Evolutionary conservation across 1,140 invertebrate species (phyloP), one percentile per base, ranked within the genome.

Genomic region (Hetaerina americana): DNA sequence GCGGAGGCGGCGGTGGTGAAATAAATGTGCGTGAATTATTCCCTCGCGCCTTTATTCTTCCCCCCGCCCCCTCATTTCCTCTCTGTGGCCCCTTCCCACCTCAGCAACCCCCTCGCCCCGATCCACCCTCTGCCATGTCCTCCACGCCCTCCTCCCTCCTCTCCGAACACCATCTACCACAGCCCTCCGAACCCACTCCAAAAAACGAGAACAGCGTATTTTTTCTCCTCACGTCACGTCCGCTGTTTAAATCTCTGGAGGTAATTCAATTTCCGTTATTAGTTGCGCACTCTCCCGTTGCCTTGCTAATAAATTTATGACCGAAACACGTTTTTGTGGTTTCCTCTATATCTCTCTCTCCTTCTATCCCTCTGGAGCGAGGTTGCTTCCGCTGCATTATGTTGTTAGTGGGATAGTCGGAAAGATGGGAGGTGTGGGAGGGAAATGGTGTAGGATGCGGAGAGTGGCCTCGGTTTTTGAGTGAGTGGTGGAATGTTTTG

Each of bases 211-310:
- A 57, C 10, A 57, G 22, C 15, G 40, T 57, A 5, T 57, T 57
- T 57, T 57, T 57, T 57, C 15, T 57, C 10, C 10, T 10, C 22
- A n/a, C 22, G 40, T 10, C 40, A 57, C 40, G 10, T 57, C 40
- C 10, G 40, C 10, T 66, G 67, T 27, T 72, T 72, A 70, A 72
- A 72, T 70, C 72, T 72, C 31, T 49, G 68, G 27, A 68, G 72
- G 67, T 72, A 72, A 72, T 72, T 72, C 72, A 72, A 72, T 72
- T 72, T 72, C 57, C 68, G 29, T 72, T 72, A 72, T 72, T 72
- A 72, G 67, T 70, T 8, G 28, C 26, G 26, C 31, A 66, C 71
- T 27, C 68, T 70, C 72, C 26, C 27, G 67, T 72, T 72, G 26
- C 25, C 29, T 26, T 72, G 26, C 67, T 70, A 68, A 26, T 26